Evolutionary conservation across 2,888 invertebrate genomes (phyloP), one percentile per base, ranked within the genome.

Genomic region (Pollenia labialis): DNA sequence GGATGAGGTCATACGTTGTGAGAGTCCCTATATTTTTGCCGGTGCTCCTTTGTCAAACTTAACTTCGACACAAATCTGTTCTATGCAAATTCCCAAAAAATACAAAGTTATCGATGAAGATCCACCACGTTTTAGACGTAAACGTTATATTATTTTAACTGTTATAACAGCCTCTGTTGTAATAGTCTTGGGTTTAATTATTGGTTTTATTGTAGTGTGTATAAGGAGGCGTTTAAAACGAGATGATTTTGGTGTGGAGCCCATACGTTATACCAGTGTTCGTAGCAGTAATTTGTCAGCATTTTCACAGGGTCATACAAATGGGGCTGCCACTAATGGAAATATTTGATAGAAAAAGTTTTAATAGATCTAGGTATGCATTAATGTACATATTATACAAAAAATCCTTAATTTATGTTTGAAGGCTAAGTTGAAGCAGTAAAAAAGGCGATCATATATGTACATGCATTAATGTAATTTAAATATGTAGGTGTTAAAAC

Each of bases 261-360:
- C 93, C 42, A 92, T 92, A 77, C 90, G 92, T 42, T 92, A 93
- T 71, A 92, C 93, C 52, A 92, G 93, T 48, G 92, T 92, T 0
- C 88, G 92, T 11, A 91, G 90, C 68, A 92, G 92, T 87, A 93
- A 92, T 87, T 88, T 91, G 64, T 93, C 93, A 3, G 92, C 90
- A 56, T 90, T 88, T 89, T 91, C 89, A 85, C 90, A 86, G 85
- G 91, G 81, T 50, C 81, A 89, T 88, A 69, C 91, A 85, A 80
- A 90, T 90, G 23, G 89, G 72, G 12, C 89, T 88, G 81, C 87
- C 88, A 58, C 87, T 84, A 76, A 89, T 89, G 84, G 85, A 11
- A 64, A 89, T 90, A 71, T 68, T 66, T 77, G 64, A 81, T 56
- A 48, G 16, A 40, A 42, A 4, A 12, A 54, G 7, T 18, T 12